Conservation (phyloP, 2,797 vertebrate species). For the Tiaroga cobitis region DNA sequence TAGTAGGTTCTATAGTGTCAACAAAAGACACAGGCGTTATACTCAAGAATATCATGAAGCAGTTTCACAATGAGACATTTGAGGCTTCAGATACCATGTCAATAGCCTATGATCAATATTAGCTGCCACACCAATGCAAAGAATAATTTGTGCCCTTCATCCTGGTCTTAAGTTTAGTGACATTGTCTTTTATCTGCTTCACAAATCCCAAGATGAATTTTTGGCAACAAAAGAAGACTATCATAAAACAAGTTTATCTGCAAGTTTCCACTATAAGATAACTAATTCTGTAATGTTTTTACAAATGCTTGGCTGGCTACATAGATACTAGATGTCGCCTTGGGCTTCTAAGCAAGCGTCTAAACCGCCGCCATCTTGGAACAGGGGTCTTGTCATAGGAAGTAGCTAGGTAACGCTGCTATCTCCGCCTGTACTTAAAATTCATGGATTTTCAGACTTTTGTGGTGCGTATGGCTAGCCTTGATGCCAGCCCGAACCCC, state of each 20-base stretch:
- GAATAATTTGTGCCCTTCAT: background rate
- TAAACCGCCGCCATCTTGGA: no score
- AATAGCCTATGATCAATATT: background rate
- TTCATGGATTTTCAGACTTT: no score
- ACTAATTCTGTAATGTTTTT: background rate
- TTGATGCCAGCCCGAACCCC: no score
- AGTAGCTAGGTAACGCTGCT: no score
- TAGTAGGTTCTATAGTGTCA: background rate
- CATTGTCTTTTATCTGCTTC: background rate
- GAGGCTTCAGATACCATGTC: background rate
- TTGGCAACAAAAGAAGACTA: background rate
- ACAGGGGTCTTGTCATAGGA: no score
- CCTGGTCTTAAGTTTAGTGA: background rate
- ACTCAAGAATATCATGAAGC: background rate
- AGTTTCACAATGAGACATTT: background rate
- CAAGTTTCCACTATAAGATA: background rate
- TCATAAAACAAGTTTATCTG: background rate
- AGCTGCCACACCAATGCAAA: conserved; percentile 25
- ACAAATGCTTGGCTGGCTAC: background rate
- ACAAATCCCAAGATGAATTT: background rate
- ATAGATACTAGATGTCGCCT: no score
- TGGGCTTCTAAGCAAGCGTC: no score
- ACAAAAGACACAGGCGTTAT: background rate
- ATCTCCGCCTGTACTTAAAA: no score
- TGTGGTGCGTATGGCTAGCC: no score